Base-by-base conservation (phyloP, 2,888 invertebrate species). In the Ligdia adustata region DNA sequence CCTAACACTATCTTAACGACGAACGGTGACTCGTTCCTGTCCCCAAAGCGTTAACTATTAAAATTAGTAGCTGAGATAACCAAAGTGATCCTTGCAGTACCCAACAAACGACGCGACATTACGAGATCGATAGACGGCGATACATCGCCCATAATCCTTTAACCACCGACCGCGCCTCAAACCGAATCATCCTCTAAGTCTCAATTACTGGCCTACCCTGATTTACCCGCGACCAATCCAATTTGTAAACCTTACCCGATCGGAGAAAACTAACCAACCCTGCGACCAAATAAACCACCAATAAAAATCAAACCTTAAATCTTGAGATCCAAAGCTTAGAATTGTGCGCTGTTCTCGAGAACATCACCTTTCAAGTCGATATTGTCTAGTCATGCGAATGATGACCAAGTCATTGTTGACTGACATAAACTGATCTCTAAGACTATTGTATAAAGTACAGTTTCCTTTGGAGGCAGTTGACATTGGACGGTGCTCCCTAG, bases 361-460 rank as follows among this genome's bases (percentile, higher is more conserved):
- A 62, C 59, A 72, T 83, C 83, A 81, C 84, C 82, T 85, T 80
- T 66, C 69, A 65, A 83, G 82, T 78, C 89, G 82, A 89, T 89
- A 85, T 84, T 85, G 89, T 75, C 81, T 89, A 88, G 88, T 90
- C 89, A 90, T 87, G 84, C 89, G 82, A 80, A 81, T 88, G 88
- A 88, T 89, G 88, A 85, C 88, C 89, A 80, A 72, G 71, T 70
- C 64, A 60, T 65, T 58, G 55, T 39, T 38, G 40, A 63, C 43
- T 50, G 35, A 42, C 38, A 43, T 40, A 72, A 72, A 68, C 53
- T 61, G 51, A 54, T 65, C 79, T 67, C 60, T 78, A 52, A 60
- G 29, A 14, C 28, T 24, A 45, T n/a, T 37, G 11, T 4, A 33
- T 68, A 76, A 47, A 59, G 72, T 66, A 20, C 34, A 40, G 51